Conservation (phyloP, 2,113 vertebrate species). For the Sinocyclocheilus maitianheensis region DNA sequence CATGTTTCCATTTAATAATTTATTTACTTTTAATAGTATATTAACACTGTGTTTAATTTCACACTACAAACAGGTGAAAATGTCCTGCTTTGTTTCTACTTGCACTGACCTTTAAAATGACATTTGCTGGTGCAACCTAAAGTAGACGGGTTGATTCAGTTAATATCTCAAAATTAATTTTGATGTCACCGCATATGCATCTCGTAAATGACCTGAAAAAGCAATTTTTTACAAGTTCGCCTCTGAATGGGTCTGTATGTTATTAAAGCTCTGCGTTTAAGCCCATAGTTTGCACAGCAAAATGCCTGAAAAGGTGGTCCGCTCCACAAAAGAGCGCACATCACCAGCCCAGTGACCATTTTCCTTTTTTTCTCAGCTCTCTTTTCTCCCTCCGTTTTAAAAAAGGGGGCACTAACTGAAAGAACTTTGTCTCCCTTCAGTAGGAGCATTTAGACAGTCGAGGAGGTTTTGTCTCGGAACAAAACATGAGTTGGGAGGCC, state of each 20-base stretch:
- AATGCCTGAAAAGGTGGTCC: conserved; percentile 81
- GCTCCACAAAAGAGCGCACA: conserved; percentile 83
- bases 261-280: not conserved
- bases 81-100: not conserved
- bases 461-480: conserved; percentile 97
- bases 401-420: conserved; percentile 78
- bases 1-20: no score
- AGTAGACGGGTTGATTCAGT: no score
- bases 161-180: not conserved
- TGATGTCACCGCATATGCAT: not conserved
- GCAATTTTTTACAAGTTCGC: no score
- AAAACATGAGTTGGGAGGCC: conserved; percentile 97
- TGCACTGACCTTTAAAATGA: not conserved
- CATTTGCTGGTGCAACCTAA: not conserved
- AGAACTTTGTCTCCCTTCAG: conserved; percentile 85
- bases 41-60: not conserved
- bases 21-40: no score
- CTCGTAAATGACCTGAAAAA: no score
- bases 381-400: conserved; percentile 63
- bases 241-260: not conserved
- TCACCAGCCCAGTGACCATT: conserved; percentile 87
- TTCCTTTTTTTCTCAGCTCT: conserved; percentile 71
- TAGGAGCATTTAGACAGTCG: conserved; percentile 99
- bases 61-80: not conserved
- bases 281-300: conserved; percentile 53